Base-by-base conservation (phyloP, 1,140 invertebrate species). In the Bombus superbus region DNA sequence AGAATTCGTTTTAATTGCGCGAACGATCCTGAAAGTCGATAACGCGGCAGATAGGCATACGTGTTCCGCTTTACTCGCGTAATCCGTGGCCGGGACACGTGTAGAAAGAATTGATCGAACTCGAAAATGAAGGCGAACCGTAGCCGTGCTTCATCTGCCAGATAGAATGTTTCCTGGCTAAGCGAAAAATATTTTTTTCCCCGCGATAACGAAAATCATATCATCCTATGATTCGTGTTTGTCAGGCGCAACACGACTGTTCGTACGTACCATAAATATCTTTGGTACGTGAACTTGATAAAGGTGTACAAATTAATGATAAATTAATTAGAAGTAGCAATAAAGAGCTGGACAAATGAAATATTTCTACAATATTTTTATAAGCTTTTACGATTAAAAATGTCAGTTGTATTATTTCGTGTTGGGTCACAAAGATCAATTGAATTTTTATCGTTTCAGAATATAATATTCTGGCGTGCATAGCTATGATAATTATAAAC, bases 1-100 rank as follows among this genome's bases (percentile, higher is more conserved):
- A 79, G 47, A 84, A 84, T 85, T 80, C 83, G 75, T 85, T 85
- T 85, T 85, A 81, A 81, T 72, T 73, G 69, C 68, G 53, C n/a
- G n/a, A 72, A 62, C 53, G 69, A 81, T 73, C 80, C 38, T 73
- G 80, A 22, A 62, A 44, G 28, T 68, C 42, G 69, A 73, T 81
- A 81, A 42, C 66, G n/a, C 25, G 66, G 38, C 42, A 71, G 81
- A 83, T 83, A 75, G 59, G 81, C 81, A 53, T 47, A 83, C 59
- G 42, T 44, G 72, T 66, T 75, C 44, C 53, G 40, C 9, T 83
- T 75, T 40, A n/a, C 72, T 13, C 25, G 69, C 72, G 59, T 83
- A 83, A 83, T 83, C 72, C 80, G 47, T 25, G 22, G 28, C 22
- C 6, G 42, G 77, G 40, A 80, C 83, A 69, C 64, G 82, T 78